Evolutionary conservation across 2,797 vertebrate genomes (phyloP).

Genomic region (Sebastes itinus): DNA sequence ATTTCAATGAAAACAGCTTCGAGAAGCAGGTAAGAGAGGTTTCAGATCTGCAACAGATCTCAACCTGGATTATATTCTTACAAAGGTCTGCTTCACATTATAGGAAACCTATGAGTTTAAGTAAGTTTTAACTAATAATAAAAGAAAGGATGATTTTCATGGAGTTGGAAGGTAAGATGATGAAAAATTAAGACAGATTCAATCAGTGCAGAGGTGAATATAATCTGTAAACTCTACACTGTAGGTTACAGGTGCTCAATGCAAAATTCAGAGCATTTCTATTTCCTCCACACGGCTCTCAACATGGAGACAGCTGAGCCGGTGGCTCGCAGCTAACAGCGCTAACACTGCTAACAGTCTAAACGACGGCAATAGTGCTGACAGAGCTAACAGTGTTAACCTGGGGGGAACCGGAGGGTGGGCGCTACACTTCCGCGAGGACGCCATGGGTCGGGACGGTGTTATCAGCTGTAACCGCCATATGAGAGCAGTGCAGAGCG

Average conservation of each 20-base stretch:
- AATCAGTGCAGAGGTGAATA: background rate
- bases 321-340: background rate
- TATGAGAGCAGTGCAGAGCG: background rate
- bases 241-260: background rate
- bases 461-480: background rate
- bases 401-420: background rate
- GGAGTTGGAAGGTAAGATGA: conserved; percentile 3
- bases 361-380: background rate
- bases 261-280: background rate
- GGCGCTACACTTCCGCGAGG: background rate
- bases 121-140: background rate
- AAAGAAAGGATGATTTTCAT: conserved; percentile 37
- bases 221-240: conserved; percentile 2
- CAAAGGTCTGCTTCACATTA: background rate
- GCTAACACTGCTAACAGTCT: no score
- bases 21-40: background rate
- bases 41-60: conserved; percentile 1
- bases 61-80: background rate
- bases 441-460: no score
- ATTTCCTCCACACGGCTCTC: background rate
- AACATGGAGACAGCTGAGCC: background rate
- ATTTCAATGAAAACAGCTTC: conserved; percentile 40
- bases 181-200: conserved; percentile 5
- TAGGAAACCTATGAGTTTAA: background rate
- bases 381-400: background rate